phyloP scores from a whole-genome alignment of 2,113 vertebrate species.

The Mandrillus leucophaeus region DNA sequence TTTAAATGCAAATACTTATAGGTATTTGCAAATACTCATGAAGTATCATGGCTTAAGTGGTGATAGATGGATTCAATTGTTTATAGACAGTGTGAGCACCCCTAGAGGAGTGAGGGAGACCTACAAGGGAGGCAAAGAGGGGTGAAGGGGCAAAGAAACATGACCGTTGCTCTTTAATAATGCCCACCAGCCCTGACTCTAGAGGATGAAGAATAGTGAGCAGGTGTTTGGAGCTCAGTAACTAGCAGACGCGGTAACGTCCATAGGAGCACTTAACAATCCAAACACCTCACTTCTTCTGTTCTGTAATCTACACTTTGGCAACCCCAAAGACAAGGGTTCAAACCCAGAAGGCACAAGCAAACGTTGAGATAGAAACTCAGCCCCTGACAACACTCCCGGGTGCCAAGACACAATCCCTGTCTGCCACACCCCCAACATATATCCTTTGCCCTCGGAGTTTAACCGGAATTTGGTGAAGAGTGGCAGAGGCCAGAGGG shows the following conservation, averaged over 20 bases:
- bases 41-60: not conserved
- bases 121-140: not conserved
- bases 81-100: not conserved
- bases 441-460: rapidly evolving
- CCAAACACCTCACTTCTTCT: not conserved
- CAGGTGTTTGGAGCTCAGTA: not conserved
- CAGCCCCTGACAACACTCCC: not conserved
- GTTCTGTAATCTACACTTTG: not conserved
- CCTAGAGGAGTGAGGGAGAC: not conserved
- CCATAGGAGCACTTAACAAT: not conserved
- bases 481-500: not conserved
- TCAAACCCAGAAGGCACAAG: not conserved
- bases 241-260: not conserved
- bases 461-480: not conserved
- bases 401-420: not conserved
- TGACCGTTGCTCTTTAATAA: not conserved
- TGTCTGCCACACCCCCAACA: not conserved
- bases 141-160: not conserved
- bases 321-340: not conserved
- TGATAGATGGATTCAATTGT: not conserved
- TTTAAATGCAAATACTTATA: not conserved
- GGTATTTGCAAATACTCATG: not conserved
- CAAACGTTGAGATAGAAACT: not conserved
- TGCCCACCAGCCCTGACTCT: not conserved
- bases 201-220: not conserved